Conservation (phyloP, 1,140 invertebrate genomes). For the Pygmarrhopalites habei region DNA sequence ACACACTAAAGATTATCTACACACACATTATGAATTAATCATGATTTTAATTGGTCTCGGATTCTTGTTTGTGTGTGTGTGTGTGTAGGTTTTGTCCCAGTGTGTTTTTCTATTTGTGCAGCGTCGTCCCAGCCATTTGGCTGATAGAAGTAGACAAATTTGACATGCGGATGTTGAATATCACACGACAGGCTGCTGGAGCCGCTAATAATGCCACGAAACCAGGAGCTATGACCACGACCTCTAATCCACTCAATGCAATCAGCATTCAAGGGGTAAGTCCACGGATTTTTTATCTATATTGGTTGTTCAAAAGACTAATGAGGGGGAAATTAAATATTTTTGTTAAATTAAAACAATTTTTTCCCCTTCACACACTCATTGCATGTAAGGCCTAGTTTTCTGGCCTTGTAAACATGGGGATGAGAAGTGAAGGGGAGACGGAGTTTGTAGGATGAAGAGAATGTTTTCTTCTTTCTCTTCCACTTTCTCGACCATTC, state of each 20-base stretch:
- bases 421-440: background rate
- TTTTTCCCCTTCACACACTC: background rate
- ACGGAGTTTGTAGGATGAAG: background rate
- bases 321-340: too few species aligned
- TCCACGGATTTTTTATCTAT: background rate
- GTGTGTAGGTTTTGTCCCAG: conserved; percentile 84
- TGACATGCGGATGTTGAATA: conserved; percentile 48
- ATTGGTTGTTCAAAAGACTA: too few species aligned
- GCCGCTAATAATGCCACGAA: background rate
- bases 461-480: too few species aligned
- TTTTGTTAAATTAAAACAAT: too few species aligned
- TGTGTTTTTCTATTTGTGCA: conserved; percentile 71
- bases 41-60: background rate
- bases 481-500: too few species aligned
- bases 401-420: background rate
- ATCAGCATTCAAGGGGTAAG: background rate
- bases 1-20: too few species aligned
- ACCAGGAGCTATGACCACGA: background rate
- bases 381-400: background rate
- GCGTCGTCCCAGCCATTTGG: conserved; percentile 78
- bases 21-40: too few species aligned
- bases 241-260: background rate
- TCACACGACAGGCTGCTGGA: too few species aligned
- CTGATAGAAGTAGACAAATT: conserved; percentile 74
- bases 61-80: too few species aligned